Percentiles rank a stretch among this genome's conserved stretches.
Evolutionary conservation across 2,888 invertebrate genomes (phyloP).

Genomic region (Eilema caniola): DNA sequence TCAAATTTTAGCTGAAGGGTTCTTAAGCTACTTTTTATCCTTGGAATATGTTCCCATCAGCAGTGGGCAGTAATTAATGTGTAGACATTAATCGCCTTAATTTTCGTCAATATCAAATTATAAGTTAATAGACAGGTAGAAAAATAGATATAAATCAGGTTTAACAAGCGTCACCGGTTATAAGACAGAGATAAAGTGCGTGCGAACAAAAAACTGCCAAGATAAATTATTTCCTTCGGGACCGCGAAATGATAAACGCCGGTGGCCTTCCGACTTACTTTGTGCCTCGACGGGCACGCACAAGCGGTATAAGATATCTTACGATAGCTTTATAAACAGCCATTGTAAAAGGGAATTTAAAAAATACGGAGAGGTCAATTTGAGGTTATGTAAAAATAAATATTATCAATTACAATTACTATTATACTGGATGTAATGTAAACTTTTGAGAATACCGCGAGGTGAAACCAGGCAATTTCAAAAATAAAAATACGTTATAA

Average conservation of each 20-base stretch:
- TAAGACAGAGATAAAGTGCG: slow-evolving; percentile 8
- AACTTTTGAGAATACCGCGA: too few relatives aligned
- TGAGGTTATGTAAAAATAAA: too few relatives aligned
- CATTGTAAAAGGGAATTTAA: background rate
- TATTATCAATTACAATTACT: too few relatives aligned
- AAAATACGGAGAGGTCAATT: too few relatives aligned
- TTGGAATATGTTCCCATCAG: too few relatives aligned
- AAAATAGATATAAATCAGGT: slow-evolving; percentile 5
- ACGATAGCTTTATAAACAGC: slow-evolving; percentile 17
- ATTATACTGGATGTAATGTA: too few relatives aligned
- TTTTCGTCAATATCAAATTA: background rate
- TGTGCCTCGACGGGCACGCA: slow-evolving; percentile 26
- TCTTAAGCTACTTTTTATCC: too few relatives aligned
- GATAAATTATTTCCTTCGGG: slow-evolving; percentile 36
- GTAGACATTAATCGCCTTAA: too few relatives aligned
- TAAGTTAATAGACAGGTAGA: background rate
- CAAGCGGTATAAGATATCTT: background rate
- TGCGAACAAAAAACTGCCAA: slow-evolving; percentile 25
- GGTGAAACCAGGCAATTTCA: too few relatives aligned
- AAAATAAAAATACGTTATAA: too few relatives aligned
- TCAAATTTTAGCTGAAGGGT: too few relatives aligned
- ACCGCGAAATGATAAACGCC: slow-evolving; percentile 41
- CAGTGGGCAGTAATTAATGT: too few relatives aligned
- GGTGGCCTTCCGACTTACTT: slow-evolving; percentile 29
- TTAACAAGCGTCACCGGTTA: slow-evolving; percentile 1